These are phyloP conservation scores for Amblyteles armatorius DNA, from an alignment of 2,888 invertebrate species.

Conservation along the genomic window DNA sequence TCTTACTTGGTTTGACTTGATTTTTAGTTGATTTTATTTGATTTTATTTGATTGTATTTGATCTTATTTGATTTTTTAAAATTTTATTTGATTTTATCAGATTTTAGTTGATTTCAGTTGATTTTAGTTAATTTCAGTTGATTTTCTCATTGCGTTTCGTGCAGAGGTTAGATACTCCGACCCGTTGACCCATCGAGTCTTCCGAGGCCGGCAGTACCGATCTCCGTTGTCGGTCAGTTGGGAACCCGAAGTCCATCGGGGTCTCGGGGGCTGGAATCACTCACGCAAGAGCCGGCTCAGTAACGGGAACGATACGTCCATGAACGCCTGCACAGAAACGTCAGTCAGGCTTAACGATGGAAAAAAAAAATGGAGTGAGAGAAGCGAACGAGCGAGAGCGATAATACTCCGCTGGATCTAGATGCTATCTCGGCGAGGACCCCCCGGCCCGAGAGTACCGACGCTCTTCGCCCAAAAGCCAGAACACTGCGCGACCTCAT, in stretches of 20 bases:
- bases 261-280: slow-evolving; percentile 55
- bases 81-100: background rate
- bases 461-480: slow-evolving; percentile 52
- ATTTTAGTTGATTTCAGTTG: background rate
- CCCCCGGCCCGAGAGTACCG: slow-evolving; percentile 57
- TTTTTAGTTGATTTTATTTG: background rate
- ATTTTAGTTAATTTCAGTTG: background rate
- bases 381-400: slow-evolving; percentile 43
- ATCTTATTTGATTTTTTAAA: background rate
- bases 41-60: background rate
- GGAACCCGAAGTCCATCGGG: slow-evolving; percentile 17
- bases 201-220: background rate
- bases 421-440: slow-evolving; percentile 75
- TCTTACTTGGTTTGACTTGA: background rate
- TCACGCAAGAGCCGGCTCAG: slow-evolving; percentile 48
- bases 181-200: background rate
- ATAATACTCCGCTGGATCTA: slow-evolving; percentile 73
- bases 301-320: slow-evolving; percentile 68
- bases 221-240: background rate
- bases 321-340: slow-evolving; percentile 79
- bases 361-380: slow-evolving; percentile 47
- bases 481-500: slow-evolving; percentile 63
- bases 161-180: background rate
- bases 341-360: slow-evolving; percentile 81
- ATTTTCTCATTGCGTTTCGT: background rate